phyloP scores from a whole-genome alignment of 1,140 invertebrate genomes.

The Monomorium pharaonis region DNA sequence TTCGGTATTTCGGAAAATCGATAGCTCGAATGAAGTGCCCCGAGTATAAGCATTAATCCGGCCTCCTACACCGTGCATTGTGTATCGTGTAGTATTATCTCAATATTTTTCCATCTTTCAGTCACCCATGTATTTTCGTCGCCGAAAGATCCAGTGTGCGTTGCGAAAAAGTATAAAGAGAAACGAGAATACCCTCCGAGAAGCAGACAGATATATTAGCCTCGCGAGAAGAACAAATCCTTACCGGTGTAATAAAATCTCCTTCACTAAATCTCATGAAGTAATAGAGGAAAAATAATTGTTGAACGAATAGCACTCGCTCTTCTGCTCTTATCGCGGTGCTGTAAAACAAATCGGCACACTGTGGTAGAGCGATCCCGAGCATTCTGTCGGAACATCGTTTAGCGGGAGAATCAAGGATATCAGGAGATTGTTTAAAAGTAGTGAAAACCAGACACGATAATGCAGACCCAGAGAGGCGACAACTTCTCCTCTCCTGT shows the following conservation, averaged over 20 bases:
- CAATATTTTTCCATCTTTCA: background rate
- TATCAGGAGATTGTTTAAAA: background rate
- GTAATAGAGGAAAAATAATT: slow-evolving; percentile 34
- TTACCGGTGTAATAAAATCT: background rate
- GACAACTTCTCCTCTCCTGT: background rate
- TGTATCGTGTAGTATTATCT: background rate
- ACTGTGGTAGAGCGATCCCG: background rate
- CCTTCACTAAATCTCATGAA: background rate
- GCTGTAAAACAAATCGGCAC: slow-evolving; percentile 11
- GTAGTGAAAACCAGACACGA: background rate
- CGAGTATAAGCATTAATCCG: slow-evolving; percentile 20
- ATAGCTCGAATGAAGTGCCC: slow-evolving; percentile 15
- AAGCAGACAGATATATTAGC: background rate
- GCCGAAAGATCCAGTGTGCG: background rate
- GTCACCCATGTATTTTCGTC: background rate
- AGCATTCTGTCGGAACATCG: background rate
- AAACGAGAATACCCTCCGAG: background rate
- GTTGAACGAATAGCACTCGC: background rate
- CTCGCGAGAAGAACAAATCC: background rate
- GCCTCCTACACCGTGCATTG: background rate
- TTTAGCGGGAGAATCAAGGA: background rate
- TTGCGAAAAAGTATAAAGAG: background rate
- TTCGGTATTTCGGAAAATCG: slow-evolving; percentile 38
- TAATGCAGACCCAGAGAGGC: background rate
- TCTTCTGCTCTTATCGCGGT: background rate